These are phyloP conservation scores for Listronotus bonariensis DNA, from an alignment of 1,140 invertebrate genomes.

Conservation along the genomic window DNA sequence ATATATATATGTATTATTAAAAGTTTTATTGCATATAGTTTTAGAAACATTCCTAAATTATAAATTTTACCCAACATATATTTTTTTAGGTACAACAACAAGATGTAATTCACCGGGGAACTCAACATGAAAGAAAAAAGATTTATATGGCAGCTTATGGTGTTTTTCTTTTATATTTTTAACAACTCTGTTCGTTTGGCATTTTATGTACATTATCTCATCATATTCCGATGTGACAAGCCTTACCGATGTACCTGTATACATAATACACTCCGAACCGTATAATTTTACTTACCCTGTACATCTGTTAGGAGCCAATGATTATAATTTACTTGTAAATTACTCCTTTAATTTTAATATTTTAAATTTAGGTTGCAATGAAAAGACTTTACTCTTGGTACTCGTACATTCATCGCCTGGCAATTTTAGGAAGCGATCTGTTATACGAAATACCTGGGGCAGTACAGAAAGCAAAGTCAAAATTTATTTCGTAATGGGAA, in stretches of 20 bases:
- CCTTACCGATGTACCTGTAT: not conserved
- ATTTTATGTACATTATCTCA: not conserved
- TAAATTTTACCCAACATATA: too few species aligned
- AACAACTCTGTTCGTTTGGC: slow-evolving; percentile 11
- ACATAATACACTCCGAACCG: slow-evolving; percentile 17
- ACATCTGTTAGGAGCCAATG: slow-evolving; percentile 33
- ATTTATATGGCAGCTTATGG: slow-evolving; percentile 2
- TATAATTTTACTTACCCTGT: slow-evolving; percentile 40
- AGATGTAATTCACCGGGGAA: too few species aligned
- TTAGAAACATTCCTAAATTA: too few species aligned
- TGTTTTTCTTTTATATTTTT: slow-evolving; percentile 9
- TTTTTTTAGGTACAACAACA: too few species aligned
- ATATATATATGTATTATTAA: too few species aligned
- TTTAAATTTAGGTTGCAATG: slow-evolving; percentile 47
- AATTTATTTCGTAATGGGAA: slow-evolving; percentile 73
- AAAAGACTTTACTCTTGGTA: slow-evolving; percentile 57
- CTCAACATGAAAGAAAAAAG: slow-evolving; percentile 4
- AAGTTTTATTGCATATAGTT: too few species aligned
- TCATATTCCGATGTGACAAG: slow-evolving; percentile 10
- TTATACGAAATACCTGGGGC: slow-evolving; percentile 74
- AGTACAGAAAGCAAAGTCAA: slow-evolving; percentile 53
- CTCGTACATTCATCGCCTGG: slow-evolving; percentile 71
- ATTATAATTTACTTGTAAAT: slow-evolving; percentile 50
- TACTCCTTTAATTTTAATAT: slow-evolving; percentile 49
- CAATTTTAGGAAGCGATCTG: slow-evolving; percentile 64